Evolutionary conservation across 1,140 invertebrate genomes (phyloP), one percentile per base, ranked within the genome.

Genomic region (Metopolophium dirhodum): DNA sequence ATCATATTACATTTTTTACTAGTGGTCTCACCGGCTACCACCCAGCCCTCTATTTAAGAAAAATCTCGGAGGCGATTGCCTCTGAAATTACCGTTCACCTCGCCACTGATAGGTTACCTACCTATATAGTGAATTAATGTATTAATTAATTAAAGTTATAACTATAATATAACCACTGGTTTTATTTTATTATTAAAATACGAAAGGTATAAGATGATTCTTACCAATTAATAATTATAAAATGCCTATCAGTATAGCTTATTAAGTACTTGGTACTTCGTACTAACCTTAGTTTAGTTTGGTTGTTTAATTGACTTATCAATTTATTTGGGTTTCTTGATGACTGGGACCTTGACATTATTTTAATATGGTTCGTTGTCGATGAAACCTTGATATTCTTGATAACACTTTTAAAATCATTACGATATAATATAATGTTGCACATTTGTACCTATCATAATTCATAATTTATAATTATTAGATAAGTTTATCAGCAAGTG

Each of bases 301-400:
- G 51, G 1, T 87, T 87, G 54, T 57, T 89, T 89, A 23, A 37
- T 89, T 3, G 26, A 93, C 7, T 85, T 54, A 45, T 93, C 91
- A 86, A 86, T 68, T 85, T 85, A 86, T 93, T 85, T 85, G 91
- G 91, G 91, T 93, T 93, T 93, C 91, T 57, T 9, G 82, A 93
- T 85, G 82, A 85, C 35, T 41, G 91, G 49, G 35, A 93, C 91
- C 91, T 93, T 93, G 91, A 85, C 51, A 45, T 54, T 85, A n/a
- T n/a, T 14, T 54, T 82, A 57, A 86, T 83, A 41, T 57, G 91
- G 91, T 93, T 93, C 91, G 91, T 93, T 93, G 91, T 93, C 77
- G 91, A 93, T 93, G 91, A 93, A 93, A 93, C 91, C 91, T 93
- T 57, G 82, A 93, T 93, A 85, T 86, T 45, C 20, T 93, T 85